Evolutionary conservation across 2,797 vertebrate genomes (phyloP), one percentile per base, ranked within the genome.

Genomic region (Danio choprae): DNA sequence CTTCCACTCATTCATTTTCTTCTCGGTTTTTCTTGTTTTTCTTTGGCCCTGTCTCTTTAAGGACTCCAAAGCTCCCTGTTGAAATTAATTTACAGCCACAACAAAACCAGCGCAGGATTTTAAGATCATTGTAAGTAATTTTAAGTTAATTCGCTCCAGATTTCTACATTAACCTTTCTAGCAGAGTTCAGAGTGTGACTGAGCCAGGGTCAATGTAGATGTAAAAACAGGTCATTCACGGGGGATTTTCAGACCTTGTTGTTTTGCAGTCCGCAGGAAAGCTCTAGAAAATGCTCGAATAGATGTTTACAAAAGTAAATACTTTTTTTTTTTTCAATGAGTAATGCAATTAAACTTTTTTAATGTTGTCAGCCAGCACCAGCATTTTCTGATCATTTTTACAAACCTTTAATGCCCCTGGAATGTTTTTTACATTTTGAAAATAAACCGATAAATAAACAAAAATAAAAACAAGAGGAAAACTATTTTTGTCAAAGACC

Each of bases 51-150:
- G 92, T 91, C 93, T 94, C 94, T 95, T 93, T 93, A 92, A 93
- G 93, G 93, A 95, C 95, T 94, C 95, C 95, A 94, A 96, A 95
- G 88, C 76, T 95, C 95, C 94, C 93, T 94, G 96, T 98, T 97
- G 92, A 95, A 97, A 97, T 97, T 96, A 96, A 96, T 97, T 96
- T 96, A 95, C 93, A 94, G 94, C 95, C 95, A 95, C 96, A 96
- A 96, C 95, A 96, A 96, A 94, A 70, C 75, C 92, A 94, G 93
- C 92, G 93, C 92, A 93, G 94, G 93, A 91, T 94, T 96, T 96
- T 95, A 96, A 96, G 96, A 89, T 93, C 91, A 94, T 95, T 97
- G 95, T 96, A 95, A 96, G 96, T 95, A 94, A 96, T 96, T 97
- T 95, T 96, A 95, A 96, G 94, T 94, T 96, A 96, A 97, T 97